These are phyloP conservation scores for Lottia gigantea DNA, from an alignment of 2,888 invertebrate genomes.

Conservation along the genomic window DNA sequence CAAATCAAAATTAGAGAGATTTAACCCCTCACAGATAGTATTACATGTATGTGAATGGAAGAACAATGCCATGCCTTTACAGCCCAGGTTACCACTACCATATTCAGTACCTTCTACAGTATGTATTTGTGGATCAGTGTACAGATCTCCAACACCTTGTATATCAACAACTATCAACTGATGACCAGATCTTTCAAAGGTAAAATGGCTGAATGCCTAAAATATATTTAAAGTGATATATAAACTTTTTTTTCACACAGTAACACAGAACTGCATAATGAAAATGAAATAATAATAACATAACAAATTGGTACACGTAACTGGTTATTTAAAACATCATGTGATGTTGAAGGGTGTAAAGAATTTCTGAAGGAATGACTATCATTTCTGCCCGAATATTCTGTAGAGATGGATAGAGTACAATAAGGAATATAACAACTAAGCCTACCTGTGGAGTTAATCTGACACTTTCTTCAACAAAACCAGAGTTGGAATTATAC, in stretches of 20 bases:
- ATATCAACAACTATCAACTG: conserved; percentile 73
- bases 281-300: too few species aligned
- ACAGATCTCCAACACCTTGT: conserved; percentile 74
- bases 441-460: conserved; percentile 71
- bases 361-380: too few species aligned
- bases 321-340: too few species aligned
- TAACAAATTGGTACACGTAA: too few species aligned
- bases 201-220: conserved; percentile 74
- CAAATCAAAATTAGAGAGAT: conserved; percentile 72
- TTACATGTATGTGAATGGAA: conserved; percentile 74
- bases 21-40: conserved; percentile 71
- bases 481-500: conserved; percentile 74
- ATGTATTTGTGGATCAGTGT: conserved; percentile 74
- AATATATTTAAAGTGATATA: conserved; percentile 71
- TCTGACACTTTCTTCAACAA: conserved; percentile 70
- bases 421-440: too few species aligned
- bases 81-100: conserved; percentile 73
- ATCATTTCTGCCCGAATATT: too few species aligned
- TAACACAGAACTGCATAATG: conserved; percentile 69
- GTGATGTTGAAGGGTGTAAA: too few species aligned
- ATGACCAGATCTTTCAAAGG: conserved; percentile 74
- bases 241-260: conserved; percentile 70
- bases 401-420: too few species aligned
- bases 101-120: conserved; percentile 71
- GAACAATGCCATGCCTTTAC: conserved; percentile 73